Base-by-base conservation (phyloP, 1,140 invertebrate genomes). In the Paralvinella palmiformis region DNA sequence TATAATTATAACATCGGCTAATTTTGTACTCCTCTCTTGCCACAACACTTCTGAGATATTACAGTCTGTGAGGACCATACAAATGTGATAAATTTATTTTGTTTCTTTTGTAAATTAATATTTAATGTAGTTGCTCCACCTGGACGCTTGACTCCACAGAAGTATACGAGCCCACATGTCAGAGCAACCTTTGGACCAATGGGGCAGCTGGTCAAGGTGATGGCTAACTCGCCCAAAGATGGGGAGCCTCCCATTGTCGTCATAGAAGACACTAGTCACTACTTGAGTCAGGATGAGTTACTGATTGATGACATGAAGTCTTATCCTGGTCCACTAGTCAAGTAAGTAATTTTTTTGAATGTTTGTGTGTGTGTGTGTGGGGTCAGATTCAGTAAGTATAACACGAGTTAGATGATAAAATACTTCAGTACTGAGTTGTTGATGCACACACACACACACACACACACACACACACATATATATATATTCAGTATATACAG, bases 261-360 rank as follows among this genome's bases (percentile, higher is more conserved):
- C 66, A 79, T 94, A 65, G 75, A 88, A 71, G 84, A 86, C 73
- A 71, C 91, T 62, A 81, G 86, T 68, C 81, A 62, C 13, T 55
- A 79, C 41, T 44, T 82, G 35, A 66, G 72, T 17, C 72, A 72
- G 55, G 64, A 68, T 35, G 66, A 71, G 27, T 71, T 87, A 56
- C 81, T 84, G 48, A 78, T 83, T 59, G 82, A 86, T 62, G 87
- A 91, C 70, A 78, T 94, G 31, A 83, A 83, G 48, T 80, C 79
- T 50, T 91, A 89, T 79, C 89, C 89, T 24, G 89, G 89, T 41
- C 90, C 90, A 66, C 83, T 91, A 27, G 82, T 88, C 59, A 86
- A 85, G 87, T 86, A 80, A 79, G 82, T 78, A n/a, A n/a, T n/a
- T n/a, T n/a, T n/a, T n/a, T n/a, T n/a, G n/a, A n/a, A n/a, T n/a